A percentile compares a stretch with the other conserved stretches of the same genome.
phyloP scores from a whole-genome alignment of 2,888 invertebrate species.

The Drosophila ochracea region DNA sequence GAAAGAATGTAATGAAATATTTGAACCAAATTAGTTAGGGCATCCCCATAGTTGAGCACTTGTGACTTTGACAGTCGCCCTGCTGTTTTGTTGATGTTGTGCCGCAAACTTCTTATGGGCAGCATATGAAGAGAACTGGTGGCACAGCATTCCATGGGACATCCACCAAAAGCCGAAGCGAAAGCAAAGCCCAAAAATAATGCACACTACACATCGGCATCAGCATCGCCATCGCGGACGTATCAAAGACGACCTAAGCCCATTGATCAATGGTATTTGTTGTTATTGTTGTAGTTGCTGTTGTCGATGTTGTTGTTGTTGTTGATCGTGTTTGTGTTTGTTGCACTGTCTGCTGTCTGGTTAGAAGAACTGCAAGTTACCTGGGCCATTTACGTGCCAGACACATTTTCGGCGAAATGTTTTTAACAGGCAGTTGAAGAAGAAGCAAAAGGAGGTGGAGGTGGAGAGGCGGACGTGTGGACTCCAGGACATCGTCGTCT shows the following conservation, averaged over 20 bases:
- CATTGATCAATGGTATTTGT: slow-evolving; percentile 78
- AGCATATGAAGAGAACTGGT: slow-evolving; percentile 72
- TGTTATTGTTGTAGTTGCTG: slow-evolving; percentile 52
- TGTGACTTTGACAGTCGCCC: neutral
- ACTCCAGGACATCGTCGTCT: slow-evolving; percentile 30
- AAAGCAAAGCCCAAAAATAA: slow-evolving; percentile 45
- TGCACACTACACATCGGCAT: slow-evolving; percentile 49
- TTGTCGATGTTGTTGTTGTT: slow-evolving; percentile 49
- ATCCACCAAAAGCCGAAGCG: slow-evolving; percentile 66
- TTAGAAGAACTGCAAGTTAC: slow-evolving; percentile 80
- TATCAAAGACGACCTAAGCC: slow-evolving; percentile 79
- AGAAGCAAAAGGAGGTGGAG: slow-evolving; percentile 39
- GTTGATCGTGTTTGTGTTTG: slow-evolving; percentile 51
- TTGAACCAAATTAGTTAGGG: neutral
- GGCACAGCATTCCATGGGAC: slow-evolving; percentile 79
- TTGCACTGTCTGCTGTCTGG: slow-evolving; percentile 79
- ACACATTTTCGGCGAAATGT: slow-evolving; percentile 81
- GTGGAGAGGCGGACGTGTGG: slow-evolving; percentile 47
- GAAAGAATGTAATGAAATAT: neutral
- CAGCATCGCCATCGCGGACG: slow-evolving; percentile 62
- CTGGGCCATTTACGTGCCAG: slow-evolving; percentile 78
- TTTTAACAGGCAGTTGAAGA: slow-evolving; percentile 60
- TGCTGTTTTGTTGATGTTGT: slow-evolving; percentile 26
- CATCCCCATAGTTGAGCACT: neutral
- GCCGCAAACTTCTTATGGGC: slow-evolving; percentile 65